Evolutionary conservation across 2,888 invertebrate species (phyloP).

Genomic region (Torymus aiolomorphi): DNA sequence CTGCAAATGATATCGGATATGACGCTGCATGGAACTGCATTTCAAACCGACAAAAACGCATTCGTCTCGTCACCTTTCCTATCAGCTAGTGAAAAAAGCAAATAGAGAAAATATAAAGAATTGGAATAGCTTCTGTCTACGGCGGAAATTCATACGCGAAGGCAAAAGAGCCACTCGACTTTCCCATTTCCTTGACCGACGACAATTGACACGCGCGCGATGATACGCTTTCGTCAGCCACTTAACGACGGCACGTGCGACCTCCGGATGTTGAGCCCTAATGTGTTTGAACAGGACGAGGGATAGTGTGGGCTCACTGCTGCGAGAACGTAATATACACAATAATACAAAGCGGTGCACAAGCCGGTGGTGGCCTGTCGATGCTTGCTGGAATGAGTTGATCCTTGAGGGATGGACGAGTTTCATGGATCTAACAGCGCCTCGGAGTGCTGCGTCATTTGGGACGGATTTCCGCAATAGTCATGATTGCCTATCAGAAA

Average conservation of each 20-base stretch:
- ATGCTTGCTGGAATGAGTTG: too few relatives aligned
- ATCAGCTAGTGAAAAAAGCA: constrained; percentile 9
- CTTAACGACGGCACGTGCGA: constrained; percentile 62
- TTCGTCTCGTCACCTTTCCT: constrained; percentile 1
- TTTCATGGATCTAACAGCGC: too few relatives aligned
- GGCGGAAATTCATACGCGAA: not conserved
- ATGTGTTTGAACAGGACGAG: constrained; percentile 74
- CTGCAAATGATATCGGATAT: constrained; percentile 32
- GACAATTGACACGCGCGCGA: constrained; percentile 39
- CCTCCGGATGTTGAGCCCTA: constrained; percentile 73
- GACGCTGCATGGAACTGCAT: constrained; percentile 28
- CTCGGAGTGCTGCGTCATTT: constrained; percentile 19
- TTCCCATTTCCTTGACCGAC: constrained; percentile 69
- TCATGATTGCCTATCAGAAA: too few relatives aligned
- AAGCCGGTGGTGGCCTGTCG: too few relatives aligned
- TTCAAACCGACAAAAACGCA: not conserved
- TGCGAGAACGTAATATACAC: not conserved
- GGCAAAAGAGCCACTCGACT: constrained; percentile 66
- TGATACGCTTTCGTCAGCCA: constrained; percentile 62
- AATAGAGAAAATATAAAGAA: constrained; percentile 34
- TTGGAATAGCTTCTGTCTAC: not conserved
- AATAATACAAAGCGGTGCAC: too few relatives aligned
- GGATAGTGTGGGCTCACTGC: not conserved
- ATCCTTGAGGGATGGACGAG: too few relatives aligned
- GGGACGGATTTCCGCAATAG: constrained; percentile 29